Percentiles rank a stretch among this genome's conserved stretches.
phyloP scores from a whole-genome alignment of 2,888 invertebrate species.

The Saturnia japonica region DNA sequence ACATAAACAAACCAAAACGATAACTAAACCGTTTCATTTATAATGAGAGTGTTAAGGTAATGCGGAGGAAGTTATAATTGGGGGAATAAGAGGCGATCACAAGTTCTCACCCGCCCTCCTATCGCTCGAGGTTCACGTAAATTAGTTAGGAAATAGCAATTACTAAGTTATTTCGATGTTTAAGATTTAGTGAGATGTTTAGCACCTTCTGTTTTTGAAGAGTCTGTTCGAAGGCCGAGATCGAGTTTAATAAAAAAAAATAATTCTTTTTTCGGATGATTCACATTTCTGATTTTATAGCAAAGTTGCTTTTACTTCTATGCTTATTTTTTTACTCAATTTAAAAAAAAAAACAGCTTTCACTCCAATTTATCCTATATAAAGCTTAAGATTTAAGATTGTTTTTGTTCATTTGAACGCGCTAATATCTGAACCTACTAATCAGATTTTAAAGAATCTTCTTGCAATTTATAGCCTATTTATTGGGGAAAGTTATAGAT shows the following conservation, averaged over 20 bases:
- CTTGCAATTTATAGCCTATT: too few species aligned
- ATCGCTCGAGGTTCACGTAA: constrained; percentile 52
- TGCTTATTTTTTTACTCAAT: too few species aligned
- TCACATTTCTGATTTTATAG: background rate
- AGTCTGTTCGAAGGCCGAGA: background rate
- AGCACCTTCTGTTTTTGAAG: constrained; percentile 22
- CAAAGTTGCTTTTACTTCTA: too few species aligned
- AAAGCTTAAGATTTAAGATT: too few species aligned
- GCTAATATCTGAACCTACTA: too few species aligned
- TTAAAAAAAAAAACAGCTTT: too few species aligned
- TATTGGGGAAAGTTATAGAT: too few species aligned
- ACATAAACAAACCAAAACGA: constrained; percentile 3
- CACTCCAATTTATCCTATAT: too few species aligned
- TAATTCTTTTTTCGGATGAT: background rate
- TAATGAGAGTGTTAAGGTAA: constrained; percentile 36
- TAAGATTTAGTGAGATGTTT: constrained; percentile 52
- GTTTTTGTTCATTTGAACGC: too few species aligned
- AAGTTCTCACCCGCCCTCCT: constrained; percentile 50
- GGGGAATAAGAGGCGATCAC: constrained; percentile 62
- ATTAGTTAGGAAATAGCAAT: constrained; percentile 69
- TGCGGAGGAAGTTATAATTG: constrained; percentile 67
- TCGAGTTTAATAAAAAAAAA: background rate
- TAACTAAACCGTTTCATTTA: constrained; percentile 23
- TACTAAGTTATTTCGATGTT: constrained; percentile 63
- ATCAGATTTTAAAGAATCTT: too few species aligned